Conservation (phyloP, 2,113 vertebrate genomes). For the Archilochus colubris region DNA sequence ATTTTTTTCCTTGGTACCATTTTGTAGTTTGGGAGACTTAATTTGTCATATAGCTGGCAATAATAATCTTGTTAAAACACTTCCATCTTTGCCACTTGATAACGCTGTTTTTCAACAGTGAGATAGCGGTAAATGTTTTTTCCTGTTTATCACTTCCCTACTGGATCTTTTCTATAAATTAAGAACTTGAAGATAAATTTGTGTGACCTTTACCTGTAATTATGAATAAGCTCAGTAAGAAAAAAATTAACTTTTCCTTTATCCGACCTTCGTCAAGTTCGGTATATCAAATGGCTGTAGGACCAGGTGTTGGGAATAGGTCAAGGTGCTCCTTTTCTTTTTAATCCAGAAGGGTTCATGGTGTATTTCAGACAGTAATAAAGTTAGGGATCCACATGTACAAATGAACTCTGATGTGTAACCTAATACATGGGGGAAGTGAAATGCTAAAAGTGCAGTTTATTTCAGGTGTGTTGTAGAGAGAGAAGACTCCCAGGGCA, state of each 20-base stretch:
- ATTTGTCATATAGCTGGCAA: constrained; percentile 36
- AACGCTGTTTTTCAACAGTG: not conserved
- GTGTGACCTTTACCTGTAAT: not conserved
- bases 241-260: not conserved
- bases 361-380: not conserved
- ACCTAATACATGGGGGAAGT: not conserved
- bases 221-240: not conserved
- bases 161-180: not conserved
- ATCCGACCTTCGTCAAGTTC: not conserved
- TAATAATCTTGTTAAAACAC: constrained; percentile 28
- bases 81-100: not conserved
- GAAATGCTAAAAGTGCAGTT: not conserved
- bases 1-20: not conserved
- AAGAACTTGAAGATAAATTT: not conserved
- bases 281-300: not conserved
- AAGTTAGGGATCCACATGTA: not conserved
- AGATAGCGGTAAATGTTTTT: not conserved
- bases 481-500: not conserved
- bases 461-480: not conserved
- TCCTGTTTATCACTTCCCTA: not conserved
- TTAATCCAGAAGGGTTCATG: not conserved
- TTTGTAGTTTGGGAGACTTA: not conserved
- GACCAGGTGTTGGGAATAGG: not conserved
- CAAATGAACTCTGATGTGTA: not conserved
- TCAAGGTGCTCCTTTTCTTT: not conserved